Evolutionary conservation across 2,797 vertebrate genomes (phyloP), one percentile per base, ranked within the genome.

Genomic region (Heterohyrax brucei): DNA sequence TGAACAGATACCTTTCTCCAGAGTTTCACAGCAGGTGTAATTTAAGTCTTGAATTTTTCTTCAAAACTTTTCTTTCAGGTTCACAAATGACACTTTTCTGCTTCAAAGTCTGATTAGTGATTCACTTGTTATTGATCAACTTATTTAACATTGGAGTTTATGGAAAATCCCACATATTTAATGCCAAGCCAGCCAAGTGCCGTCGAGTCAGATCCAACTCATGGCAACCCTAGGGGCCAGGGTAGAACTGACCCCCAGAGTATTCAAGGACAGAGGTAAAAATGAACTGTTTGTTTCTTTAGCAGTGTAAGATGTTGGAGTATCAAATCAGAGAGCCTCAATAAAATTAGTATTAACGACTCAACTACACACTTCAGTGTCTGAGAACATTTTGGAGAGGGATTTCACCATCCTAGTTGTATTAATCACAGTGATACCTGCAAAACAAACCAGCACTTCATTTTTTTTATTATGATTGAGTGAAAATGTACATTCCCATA

Each of bases 101-200:
- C 19, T 87, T 87, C 28, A 56, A 0, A 59, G 8, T 87, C 56
- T 86, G 1, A 73, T 82, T 94, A 80, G 64, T 33, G 44, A 95
- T 79, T 82, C 16, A 22, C 86, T 81, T 79, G 10, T 92, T 93
- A 61, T 50, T 72, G 13, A 12, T 26, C 62, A 94, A 85, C 3
- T 85, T 39, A 87, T 84, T 50, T 30, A 93, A 56, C 28, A 62
- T 6, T 30, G 30, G 18, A 48, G n/a, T 21, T 72, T 91, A 33
- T 48, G 72, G 89, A 88, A 96, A 96, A 62, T 3, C 61, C 73
- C 73, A 85, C 10, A 81, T 70, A 85, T 22, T 87, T 70, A 61
- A 62, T 48, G 39, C 39, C 39, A 39, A 39, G 39, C 39, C 39
- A 39, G 39, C 39, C 39, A 39, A 39, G 39, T 39, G 39, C 39